These are phyloP conservation scores for Butorides virescens DNA, from an alignment of 2,113 vertebrate species.

Conservation along the genomic window DNA sequence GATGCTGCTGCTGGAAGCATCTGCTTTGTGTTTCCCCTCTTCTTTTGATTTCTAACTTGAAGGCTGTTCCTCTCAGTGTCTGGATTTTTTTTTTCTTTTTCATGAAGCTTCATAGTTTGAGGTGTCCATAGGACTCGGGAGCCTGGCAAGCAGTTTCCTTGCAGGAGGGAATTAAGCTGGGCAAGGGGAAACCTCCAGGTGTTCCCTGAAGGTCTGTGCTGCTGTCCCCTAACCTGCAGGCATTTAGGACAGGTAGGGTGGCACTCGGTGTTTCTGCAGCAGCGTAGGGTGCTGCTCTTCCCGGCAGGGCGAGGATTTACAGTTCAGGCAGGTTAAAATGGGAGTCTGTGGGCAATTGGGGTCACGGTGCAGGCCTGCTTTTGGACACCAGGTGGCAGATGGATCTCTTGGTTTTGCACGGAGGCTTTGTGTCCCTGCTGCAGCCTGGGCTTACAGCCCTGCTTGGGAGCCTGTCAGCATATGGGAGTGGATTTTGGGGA, in stretches of 20 bases:
- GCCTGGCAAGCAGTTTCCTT: neutral
- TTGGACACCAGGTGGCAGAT: constrained; percentile 69
- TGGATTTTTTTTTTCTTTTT: neutral
- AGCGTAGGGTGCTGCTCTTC: too few species aligned
- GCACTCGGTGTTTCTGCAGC: neutral
- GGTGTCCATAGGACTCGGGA: fast-evolving
- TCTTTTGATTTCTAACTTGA: too few species aligned
- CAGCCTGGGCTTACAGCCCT: neutral
- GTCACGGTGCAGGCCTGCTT: neutral
- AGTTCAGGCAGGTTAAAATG: too few species aligned
- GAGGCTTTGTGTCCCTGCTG: constrained; percentile 4
- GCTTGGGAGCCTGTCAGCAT: neutral
- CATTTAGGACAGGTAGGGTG: neutral
- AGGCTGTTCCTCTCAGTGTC: neutral
- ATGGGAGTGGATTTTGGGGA: too few species aligned
- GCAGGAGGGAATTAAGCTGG: neutral
- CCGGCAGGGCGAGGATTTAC: fast-evolving
- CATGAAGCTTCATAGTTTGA: too few species aligned
- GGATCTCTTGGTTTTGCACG: neutral
- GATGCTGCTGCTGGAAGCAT: neutral
- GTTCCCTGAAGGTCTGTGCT: neutral
- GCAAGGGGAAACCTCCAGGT: fast-evolving
- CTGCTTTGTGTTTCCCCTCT: neutral
- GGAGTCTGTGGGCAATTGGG: fast-evolving
- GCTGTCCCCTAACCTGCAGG: neutral